Evolutionary conservation across 2,113 vertebrate genomes (phyloP).

Genomic region (Phycodurus eques): DNA sequence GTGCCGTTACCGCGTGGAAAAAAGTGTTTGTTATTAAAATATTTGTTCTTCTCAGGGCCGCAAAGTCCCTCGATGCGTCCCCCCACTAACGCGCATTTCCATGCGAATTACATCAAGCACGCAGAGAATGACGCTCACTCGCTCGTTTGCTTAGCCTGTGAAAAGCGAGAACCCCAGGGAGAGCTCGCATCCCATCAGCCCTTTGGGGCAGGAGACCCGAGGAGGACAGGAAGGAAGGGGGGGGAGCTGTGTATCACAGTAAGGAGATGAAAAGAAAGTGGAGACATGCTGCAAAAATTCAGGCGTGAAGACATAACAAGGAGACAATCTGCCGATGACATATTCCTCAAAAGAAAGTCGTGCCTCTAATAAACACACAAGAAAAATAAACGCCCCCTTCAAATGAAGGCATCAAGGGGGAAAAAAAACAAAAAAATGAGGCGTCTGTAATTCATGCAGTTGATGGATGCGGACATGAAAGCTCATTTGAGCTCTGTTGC

Average conservation of each 20-base stretch:
- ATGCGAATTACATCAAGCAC: slow-evolving; percentile 3
- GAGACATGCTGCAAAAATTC: neutral
- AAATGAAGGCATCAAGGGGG: too few species aligned
- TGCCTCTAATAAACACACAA: too few species aligned
- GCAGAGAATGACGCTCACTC: neutral
- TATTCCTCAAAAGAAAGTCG: too few species aligned
- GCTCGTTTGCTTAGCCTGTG: neutral
- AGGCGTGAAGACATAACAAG: neutral
- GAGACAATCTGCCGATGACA: too few species aligned
- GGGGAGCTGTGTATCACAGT: neutral
- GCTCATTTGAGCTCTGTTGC: too few species aligned
- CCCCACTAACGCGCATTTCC: slow-evolving; percentile 11
- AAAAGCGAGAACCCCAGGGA: slow-evolving; percentile 1
- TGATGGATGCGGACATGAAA: too few species aligned
- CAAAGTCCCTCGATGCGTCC: slow-evolving; percentile 1
- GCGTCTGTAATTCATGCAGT: too few species aligned
- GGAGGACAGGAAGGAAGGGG: neutral
- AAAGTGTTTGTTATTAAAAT: slow-evolving; percentile 19
- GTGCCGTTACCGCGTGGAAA: neutral
- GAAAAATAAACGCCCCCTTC: too few species aligned
- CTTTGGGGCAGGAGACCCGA: neutral
- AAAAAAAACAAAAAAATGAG: too few species aligned
- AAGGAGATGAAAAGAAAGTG: neutral
- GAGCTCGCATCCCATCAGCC: neutral
- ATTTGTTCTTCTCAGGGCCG: slow-evolving; percentile 6